Evolutionary conservation across 2,797 vertebrate genomes (phyloP), one percentile per base, ranked within the genome.

Genomic region (Notolabrus celidotus): DNA sequence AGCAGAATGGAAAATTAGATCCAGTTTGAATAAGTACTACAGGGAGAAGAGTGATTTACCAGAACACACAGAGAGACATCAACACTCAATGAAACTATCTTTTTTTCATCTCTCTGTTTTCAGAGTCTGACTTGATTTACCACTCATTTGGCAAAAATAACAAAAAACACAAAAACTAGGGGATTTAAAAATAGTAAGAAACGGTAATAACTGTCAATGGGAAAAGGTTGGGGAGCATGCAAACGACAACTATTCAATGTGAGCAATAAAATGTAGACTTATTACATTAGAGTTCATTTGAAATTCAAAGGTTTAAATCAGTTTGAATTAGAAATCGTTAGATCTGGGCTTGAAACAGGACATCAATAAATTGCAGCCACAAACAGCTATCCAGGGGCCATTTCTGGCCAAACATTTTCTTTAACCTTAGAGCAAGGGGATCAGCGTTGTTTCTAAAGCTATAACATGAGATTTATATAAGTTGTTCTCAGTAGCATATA

Each of bases 1-100:
- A 47, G 43, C 38, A 59, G 78, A 70, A 82, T 73, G 78, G 78
- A 91, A 90, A 85, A 75, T 56, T 52, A 77, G 50, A 68, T 55
- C 53, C 65, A 39, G 58, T 65, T 55, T 55, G 43, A 34, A 20
- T 29, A 56, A 62, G 14, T 65, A 52, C 41, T 25, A 60, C 63
- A 47, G 63, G 41, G 22, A 38, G 45, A 69, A 29, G 62, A 55
- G 64, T 23, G 41, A 33, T 61, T 61, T 17, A 65, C 41, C 33
- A 65, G 51, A 61, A 59, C 38, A 57, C 29, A 47, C 38, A 29
- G 9, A 29, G 8, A 56, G 19, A 72, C 45, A 64, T 51, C 23
- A 15, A 29, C 16, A 57, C 16, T 59, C 60, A 79, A 43, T 27
- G 12, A 54, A 45, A 47, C n/a, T 31, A 20, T 20, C 14, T 14